Percentiles rank a stretch among this genome's conserved stretches.
phyloP scores from a whole-genome alignment of 2,113 vertebrate species.

The Sinocyclocheilus anophthalmus region DNA sequence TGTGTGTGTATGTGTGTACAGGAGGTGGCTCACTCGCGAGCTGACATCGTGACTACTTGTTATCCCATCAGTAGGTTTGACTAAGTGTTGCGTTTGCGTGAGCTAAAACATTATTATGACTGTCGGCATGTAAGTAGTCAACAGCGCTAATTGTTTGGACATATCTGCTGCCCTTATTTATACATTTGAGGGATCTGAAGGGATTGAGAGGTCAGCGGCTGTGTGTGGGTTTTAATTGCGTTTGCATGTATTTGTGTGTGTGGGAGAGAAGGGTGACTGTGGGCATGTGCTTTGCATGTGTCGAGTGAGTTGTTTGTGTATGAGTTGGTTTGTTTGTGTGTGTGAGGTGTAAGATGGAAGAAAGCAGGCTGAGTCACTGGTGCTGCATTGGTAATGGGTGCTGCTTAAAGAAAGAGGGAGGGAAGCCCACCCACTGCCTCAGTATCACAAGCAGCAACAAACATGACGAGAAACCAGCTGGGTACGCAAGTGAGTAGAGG shows the following conservation, averaged over 20 bases:
- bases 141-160: constrained; percentile 21
- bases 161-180: constrained; percentile 27
- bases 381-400: constrained; percentile 42
- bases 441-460: constrained; percentile 22
- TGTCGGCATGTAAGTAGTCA: constrained; percentile 26
- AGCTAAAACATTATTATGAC: constrained; percentile 47
- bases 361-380: constrained; percentile 49
- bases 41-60: constrained; percentile 56
- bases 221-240: constrained; percentile 32
- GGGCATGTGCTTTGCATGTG: constrained; percentile 49
- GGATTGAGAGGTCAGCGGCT: constrained; percentile 28
- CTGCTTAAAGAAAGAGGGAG: constrained; percentile 7
- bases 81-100: constrained; percentile 47
- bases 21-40: constrained; percentile 23
- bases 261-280: constrained; percentile 11
- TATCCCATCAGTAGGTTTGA: constrained; percentile 51
- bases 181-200: constrained; percentile 12
- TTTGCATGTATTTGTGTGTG: constrained; percentile 50
- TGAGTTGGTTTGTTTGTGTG: constrained; percentile 22
- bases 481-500: constrained; percentile 6
- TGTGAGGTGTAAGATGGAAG: constrained; percentile 34
- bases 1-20: neutral
- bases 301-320: constrained; percentile 16
- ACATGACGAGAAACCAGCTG: neutral
- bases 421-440: constrained; percentile 42